Evolutionary conservation across 1,140 invertebrate species (phyloP).

Genomic region (Drosophila malerkotliana): DNA sequence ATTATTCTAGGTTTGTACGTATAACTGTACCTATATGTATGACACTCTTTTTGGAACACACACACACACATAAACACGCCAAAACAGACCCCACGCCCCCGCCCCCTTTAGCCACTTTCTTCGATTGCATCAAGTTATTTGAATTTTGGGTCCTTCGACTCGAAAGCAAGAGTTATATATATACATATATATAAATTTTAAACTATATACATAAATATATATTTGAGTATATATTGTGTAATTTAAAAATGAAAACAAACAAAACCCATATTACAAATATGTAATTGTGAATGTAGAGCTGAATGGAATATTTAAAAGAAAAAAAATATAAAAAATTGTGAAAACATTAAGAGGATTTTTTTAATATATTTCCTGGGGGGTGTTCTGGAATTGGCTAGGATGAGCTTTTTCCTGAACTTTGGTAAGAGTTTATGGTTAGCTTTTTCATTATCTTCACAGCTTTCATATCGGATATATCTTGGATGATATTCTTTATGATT

Average conservation of each 20-base stretch:
- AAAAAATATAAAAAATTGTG: slow-evolving; percentile 72
- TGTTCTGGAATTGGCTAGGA: slow-evolving; percentile 1
- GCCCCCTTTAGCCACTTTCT: slow-evolving; percentile 42
- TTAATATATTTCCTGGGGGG: neutral
- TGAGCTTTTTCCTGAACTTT: slow-evolving; percentile 11
- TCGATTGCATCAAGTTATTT: slow-evolving; percentile 50
- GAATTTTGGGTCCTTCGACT: slow-evolving; percentile 44
- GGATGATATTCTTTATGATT: neutral
- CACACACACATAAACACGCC: neutral
- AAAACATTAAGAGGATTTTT: slow-evolving; percentile 24
- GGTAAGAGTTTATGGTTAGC: neutral
- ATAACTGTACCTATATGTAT: slow-evolving; percentile 57
- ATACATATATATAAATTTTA: slow-evolving; percentile 76
- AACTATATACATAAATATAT: slow-evolving; percentile 73
- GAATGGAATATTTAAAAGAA: slow-evolving; percentile 75
- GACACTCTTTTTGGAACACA: slow-evolving; percentile 35
- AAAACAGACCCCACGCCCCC: slow-evolving; percentile 22
- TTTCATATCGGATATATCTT: neutral
- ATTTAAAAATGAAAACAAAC: slow-evolving; percentile 58
- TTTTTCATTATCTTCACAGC: neutral
- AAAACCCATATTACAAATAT: slow-evolving; percentile 70
- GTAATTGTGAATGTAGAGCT: slow-evolving; percentile 82
- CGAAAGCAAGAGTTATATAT: slow-evolving; percentile 59
- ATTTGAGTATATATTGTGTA: slow-evolving; percentile 68
- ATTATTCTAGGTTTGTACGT: slow-evolving; percentile 72